Conservation (phyloP, 2,113 vertebrate species). For the Elephas maximus region DNA sequence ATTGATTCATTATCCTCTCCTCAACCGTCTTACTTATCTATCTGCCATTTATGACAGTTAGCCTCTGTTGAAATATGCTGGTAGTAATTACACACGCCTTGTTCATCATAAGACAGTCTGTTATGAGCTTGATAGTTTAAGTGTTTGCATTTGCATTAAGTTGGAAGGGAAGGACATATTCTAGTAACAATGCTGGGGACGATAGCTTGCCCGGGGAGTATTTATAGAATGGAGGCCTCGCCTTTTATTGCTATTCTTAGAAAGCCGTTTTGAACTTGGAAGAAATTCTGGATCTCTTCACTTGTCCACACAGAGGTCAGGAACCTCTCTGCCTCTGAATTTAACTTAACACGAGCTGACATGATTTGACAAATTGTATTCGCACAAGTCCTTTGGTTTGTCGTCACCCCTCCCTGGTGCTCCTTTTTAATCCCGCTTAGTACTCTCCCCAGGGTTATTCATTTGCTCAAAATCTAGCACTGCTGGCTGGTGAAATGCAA, state of each 20-base stretch:
- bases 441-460: constrained; percentile 36
- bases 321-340: constrained; percentile 32
- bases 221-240: constrained; percentile 66
- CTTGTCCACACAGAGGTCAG: constrained; percentile 31
- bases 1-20: constrained; percentile 67
- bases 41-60: constrained; percentile 48
- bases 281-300: constrained; percentile 62
- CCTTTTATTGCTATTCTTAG: constrained; percentile 26
- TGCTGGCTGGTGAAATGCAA: constrained; percentile 33
- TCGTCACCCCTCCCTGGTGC: constrained; percentile 30
- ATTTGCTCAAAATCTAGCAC: constrained; percentile 57
- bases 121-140: constrained; percentile 63
- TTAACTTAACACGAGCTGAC: constrained; percentile 58
- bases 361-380: constrained; percentile 49
- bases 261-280: constrained; percentile 50
- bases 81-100: constrained; percentile 46
- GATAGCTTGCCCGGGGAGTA: constrained; percentile 28
- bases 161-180: constrained; percentile 70
- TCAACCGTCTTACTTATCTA: constrained; percentile 12
- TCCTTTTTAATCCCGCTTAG: constrained; percentile 50
- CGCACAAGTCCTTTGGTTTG: constrained; percentile 42
- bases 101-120: constrained; percentile 68
- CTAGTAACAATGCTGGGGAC: constrained; percentile 58
- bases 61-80: constrained; percentile 57
- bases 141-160: constrained; percentile 50